Conservation (phyloP, 1,140 invertebrate genomes). For the Spodoptera frugiperda region DNA sequence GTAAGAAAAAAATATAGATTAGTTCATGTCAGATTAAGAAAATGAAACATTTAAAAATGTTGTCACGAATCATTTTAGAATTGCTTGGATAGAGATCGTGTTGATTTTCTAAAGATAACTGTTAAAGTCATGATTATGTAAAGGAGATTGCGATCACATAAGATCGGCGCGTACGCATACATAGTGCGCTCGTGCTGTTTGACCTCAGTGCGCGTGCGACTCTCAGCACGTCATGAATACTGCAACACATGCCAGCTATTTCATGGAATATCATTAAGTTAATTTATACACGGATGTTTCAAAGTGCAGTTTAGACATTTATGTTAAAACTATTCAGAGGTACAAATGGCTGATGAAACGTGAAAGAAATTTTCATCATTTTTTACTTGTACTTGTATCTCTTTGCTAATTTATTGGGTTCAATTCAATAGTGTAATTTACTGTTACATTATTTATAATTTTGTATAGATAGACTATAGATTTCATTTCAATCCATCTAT, state of each 20-base stretch:
- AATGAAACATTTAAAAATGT: too few species aligned
- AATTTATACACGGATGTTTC: constrained; percentile 18
- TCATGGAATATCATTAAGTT: constrained; percentile 34
- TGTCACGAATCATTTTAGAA: too few species aligned
- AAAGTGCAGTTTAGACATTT: constrained; percentile 14
- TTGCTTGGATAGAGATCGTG: too few species aligned
- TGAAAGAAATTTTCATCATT: not conserved
- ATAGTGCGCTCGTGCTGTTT: constrained; percentile 32
- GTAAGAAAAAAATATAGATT: too few species aligned
- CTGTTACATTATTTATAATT: too few species aligned
- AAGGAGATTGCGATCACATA: constrained; percentile 22
- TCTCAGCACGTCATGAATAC: constrained; percentile 16
- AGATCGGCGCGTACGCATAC: constrained; percentile 12
- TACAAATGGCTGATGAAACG: not conserved
- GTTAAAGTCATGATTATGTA: constrained; percentile 21
- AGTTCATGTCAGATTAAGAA: too few species aligned
- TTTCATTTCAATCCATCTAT: too few species aligned
- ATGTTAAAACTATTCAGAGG: not conserved
- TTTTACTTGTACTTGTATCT: not conserved
- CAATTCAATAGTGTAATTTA: too few species aligned
- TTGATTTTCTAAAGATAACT: not conserved
- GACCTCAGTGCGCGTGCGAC: constrained; percentile 34
- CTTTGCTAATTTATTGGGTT: too few species aligned
- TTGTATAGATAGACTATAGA: too few species aligned
- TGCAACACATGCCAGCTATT: constrained; percentile 18